Evolutionary conservation across 2,888 invertebrate genomes (phyloP).

Genomic region (Aleiodes leptofemur): DNA sequence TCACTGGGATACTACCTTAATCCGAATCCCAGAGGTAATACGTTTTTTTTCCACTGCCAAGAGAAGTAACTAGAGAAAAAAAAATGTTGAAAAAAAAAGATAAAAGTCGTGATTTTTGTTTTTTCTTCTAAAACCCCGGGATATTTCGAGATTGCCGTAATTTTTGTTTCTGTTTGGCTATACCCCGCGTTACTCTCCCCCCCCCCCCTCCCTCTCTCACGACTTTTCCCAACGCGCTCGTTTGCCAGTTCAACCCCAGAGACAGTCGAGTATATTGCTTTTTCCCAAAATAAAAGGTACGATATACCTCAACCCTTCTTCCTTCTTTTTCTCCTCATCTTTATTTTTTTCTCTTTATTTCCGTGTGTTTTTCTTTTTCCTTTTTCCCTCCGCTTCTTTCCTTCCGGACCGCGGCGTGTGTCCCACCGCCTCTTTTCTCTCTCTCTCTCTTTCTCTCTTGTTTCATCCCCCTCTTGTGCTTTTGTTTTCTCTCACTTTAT

Average conservation of each 20-base stretch:
- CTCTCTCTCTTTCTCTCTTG: background rate
- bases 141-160: constrained; percentile 35
- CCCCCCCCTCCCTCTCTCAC: constrained; percentile 3
- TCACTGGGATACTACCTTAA: no score
- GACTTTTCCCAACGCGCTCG: constrained; percentile 49
- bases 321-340: constrained; percentile 44
- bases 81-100: constrained; percentile 13
- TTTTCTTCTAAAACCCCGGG: constrained; percentile 13
- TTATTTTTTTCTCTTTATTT: constrained; percentile 39
- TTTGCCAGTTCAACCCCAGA: constrained; percentile 47
- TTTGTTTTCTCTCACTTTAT: constrained; percentile 45
- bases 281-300: constrained; percentile 34
- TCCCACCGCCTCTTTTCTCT: constrained; percentile 10
- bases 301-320: constrained; percentile 43
- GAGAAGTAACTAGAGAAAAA: constrained; percentile 17
- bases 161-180: constrained; percentile 18
- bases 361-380: constrained; percentile 11
- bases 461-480: constrained; percentile 50
- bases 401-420: constrained; percentile 15
- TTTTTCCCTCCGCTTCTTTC: constrained; percentile 19
- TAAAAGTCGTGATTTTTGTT: constrained; percentile 19
- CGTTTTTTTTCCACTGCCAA: constrained; percentile 17
- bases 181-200: background rate
- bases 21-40: background rate
- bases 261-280: constrained; percentile 37